phyloP scores from a whole-genome alignment of 1,140 invertebrate species.

The Marisa cornuarietis region DNA sequence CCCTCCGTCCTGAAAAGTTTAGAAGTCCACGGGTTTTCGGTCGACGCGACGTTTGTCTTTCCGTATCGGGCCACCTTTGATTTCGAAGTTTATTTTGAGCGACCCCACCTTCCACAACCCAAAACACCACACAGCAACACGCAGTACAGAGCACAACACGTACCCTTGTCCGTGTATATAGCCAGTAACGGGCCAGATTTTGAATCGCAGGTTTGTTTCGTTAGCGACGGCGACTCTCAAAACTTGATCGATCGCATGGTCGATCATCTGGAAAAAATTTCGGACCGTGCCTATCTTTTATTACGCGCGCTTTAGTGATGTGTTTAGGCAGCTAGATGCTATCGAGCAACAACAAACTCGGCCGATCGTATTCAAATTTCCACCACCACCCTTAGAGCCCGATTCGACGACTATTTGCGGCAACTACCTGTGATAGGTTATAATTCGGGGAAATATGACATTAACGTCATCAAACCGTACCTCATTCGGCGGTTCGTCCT shows the following conservation, averaged over 20 bases:
- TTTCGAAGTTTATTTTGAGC: not conserved
- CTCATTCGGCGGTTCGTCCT: not conserved
- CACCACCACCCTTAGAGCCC: not conserved
- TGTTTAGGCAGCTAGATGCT: not conserved
- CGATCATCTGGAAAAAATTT: conserved; percentile 12
- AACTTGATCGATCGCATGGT: conserved; percentile 4
- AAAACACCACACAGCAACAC: not conserved
- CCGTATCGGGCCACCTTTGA: not conserved
- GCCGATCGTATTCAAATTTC: not conserved
- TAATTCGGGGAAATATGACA: conserved; percentile 31
- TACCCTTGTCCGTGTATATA: not conserved
- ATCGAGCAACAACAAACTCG: not conserved
- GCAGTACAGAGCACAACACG: not conserved
- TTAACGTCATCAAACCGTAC: conserved; percentile 32
- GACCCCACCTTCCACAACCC: not conserved
- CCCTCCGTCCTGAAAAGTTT: not conserved
- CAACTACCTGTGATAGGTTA: conserved; percentile 25
- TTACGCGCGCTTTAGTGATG: not conserved
- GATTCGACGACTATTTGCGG: conserved; percentile 18
- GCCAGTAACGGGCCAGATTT: not conserved
- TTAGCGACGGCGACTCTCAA: conserved; percentile 3
- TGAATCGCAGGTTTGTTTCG: not conserved
- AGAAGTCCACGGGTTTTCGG: not conserved
- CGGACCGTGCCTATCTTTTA: not conserved
- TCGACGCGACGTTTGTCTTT: not conserved